Conservation (phyloP, 2,113 vertebrate genomes). For the Chionis minor region DNA sequence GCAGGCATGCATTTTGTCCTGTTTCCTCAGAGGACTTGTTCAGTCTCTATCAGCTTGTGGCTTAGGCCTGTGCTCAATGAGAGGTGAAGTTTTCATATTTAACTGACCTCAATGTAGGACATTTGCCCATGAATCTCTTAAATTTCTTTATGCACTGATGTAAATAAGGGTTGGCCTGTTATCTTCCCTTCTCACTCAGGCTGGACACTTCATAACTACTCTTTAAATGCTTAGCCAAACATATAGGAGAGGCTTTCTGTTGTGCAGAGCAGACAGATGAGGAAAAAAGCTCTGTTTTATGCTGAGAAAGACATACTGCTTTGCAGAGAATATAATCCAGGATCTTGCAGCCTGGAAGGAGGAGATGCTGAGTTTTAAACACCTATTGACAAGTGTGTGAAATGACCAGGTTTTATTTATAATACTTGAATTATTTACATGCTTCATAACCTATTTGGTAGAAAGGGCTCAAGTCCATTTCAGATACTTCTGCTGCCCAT, state of each 20-base stretch:
- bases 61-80: not conserved
- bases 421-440: not conserved
- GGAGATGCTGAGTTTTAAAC: not conserved
- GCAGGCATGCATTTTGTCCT: fast-evolving
- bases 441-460: not conserved
- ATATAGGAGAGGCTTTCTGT: not conserved
- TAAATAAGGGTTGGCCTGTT: not conserved
- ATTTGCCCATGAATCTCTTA: not conserved
- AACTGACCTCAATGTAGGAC: fast-evolving
- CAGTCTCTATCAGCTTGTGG: not conserved
- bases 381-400: not conserved
- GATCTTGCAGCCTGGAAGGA: not conserved
- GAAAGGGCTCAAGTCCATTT: not conserved
- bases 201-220: not conserved
- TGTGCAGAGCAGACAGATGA: not conserved
- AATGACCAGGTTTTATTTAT: not conserved
- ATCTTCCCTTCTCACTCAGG: fast-evolving
- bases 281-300: not conserved
- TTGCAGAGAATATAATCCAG: not conserved
- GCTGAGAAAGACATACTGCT: not conserved
- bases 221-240: not conserved
- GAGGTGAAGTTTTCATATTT: not conserved
- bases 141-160: not conserved
- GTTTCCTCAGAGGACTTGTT: not conserved
- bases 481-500: not conserved